Conservation (phyloP, 2,888 invertebrate genomes). For the Dyspetes luteomarginatus region DNA sequence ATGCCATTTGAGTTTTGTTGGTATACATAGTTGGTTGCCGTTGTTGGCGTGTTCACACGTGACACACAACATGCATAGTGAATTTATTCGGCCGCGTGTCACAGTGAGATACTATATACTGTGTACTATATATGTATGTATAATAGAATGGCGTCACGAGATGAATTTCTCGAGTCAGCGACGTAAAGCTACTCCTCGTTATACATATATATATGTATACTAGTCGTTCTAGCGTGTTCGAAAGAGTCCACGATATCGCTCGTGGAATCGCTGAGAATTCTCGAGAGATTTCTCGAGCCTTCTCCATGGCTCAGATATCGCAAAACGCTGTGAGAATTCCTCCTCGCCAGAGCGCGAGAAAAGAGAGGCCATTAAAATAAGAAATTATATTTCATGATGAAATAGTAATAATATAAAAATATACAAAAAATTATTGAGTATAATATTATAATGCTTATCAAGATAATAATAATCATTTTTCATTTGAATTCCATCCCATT, state of each 20-base stretch:
- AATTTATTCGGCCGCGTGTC: slow-evolving; percentile 41
- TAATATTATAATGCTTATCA: too few species aligned
- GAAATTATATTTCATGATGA: too few species aligned
- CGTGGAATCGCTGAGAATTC: not conserved
- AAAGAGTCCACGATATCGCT: slow-evolving; percentile 3
- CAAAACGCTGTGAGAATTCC: not conserved
- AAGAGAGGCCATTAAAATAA: not conserved
- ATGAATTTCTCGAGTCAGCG: slow-evolving; percentile 56
- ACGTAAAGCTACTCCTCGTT: slow-evolving; percentile 46
- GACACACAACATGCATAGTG: slow-evolving; percentile 49
- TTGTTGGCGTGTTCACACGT: not conserved
- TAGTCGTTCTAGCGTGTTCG: not conserved
- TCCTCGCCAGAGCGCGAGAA: not conserved
- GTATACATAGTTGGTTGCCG: not conserved
- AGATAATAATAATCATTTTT: too few species aligned
- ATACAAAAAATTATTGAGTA: too few species aligned
- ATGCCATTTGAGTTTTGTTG: not conserved
- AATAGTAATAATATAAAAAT: too few species aligned
- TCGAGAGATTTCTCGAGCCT: not conserved
- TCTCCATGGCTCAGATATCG: not conserved
- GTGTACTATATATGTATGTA: too few species aligned
- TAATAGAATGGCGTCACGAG: slow-evolving; percentile 62
- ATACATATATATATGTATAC: slow-evolving; percentile 2
- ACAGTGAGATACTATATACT: slow-evolving; percentile 34
- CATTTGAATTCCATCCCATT: too few species aligned